These are phyloP conservation scores for Tragopan temminckii DNA, from an alignment of 2,797 vertebrate species.

Conservation along the genomic window DNA sequence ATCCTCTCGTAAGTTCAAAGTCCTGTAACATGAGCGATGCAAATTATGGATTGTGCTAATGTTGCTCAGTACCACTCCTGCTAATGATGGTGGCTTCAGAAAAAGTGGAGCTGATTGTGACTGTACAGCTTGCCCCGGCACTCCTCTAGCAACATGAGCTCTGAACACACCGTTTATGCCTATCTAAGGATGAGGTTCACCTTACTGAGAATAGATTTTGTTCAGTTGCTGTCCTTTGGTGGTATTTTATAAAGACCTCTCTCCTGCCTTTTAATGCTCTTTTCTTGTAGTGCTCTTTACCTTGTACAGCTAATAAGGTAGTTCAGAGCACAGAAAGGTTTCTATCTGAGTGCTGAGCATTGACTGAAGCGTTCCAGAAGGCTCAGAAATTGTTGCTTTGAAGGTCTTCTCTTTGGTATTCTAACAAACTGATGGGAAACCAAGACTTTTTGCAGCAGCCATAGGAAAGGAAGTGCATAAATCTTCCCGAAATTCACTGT, in stretches of 20 bases:
- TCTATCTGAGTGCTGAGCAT: neutral
- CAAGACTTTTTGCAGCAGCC: neutral
- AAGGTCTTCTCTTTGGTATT: neutral
- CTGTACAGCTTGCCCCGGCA: neutral
- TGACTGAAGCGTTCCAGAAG: neutral
- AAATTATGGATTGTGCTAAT: neutral
- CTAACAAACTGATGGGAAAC: neutral
- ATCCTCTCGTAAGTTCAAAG: neutral
- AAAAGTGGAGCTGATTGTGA: neutral
- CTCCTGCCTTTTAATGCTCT: neutral
- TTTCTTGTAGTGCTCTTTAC: neutral
- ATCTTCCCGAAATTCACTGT: slow-evolving; percentile 23
- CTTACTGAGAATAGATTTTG: neutral
- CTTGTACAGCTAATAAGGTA: neutral
- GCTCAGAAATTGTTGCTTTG: neutral
- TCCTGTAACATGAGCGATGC: neutral
- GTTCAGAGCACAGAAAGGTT: neutral
- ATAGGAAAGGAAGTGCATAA: neutral
- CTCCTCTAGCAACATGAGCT: neutral
- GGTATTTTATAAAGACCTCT: neutral
- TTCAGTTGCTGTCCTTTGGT: neutral
- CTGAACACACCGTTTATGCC: fast-evolving
- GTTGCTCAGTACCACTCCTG: neutral
- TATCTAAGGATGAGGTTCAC: neutral
- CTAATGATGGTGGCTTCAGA: neutral